Conservation (phyloP, 1,140 invertebrate genomes). For the Aphis craccivora region DNA sequence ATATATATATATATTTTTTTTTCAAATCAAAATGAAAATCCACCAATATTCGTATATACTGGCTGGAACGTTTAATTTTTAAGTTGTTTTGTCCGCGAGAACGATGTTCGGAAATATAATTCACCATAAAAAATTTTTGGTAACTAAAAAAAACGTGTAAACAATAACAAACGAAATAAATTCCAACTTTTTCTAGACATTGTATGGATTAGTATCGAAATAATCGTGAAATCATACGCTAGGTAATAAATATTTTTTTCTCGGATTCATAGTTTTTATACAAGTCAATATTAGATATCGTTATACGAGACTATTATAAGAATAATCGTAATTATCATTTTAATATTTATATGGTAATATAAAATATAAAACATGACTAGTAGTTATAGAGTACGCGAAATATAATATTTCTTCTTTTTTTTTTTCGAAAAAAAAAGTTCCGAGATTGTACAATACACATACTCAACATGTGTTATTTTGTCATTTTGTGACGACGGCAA, state of each 20-base stretch:
- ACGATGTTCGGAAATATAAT: slow-evolving; percentile 22
- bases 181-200: slow-evolving; percentile 15
- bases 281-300: not conserved
- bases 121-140: slow-evolving; percentile 9
- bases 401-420: not conserved
- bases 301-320: not conserved
- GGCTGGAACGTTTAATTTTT: not conserved
- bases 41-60: not conserved
- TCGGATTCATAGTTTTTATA: slow-evolving; percentile 1
- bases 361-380: slow-evolving; percentile 43
- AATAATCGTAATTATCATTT: not conserved
- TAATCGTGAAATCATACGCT: not conserved
- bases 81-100: not conserved
- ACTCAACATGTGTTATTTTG: not conserved
- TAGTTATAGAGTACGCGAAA: not conserved
- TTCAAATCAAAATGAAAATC: not conserved
- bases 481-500: not conserved
- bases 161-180: slow-evolving; percentile 36
- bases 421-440: not conserved
- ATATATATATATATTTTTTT: not conserved
- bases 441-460: not conserved
- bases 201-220: not conserved
- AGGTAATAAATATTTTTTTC: not conserved
- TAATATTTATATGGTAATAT: not conserved
- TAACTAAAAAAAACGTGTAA: slow-evolving; percentile 27